These are phyloP conservation scores for Embiotoca jacksoni DNA, from an alignment of 2,113 vertebrate genomes.

Conservation along the genomic window DNA sequence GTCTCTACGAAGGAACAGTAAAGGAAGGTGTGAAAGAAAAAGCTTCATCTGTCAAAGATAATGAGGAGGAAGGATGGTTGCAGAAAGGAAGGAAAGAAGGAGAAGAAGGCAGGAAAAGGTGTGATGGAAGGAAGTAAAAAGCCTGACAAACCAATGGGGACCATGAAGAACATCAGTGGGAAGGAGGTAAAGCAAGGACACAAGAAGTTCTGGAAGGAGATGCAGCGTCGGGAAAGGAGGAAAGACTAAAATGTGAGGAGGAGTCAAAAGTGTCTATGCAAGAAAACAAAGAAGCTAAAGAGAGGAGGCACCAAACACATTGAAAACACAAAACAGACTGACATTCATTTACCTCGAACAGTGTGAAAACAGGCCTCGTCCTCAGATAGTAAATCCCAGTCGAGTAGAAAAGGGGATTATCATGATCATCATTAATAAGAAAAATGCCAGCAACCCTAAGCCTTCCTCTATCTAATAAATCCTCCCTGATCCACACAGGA, in stretches of 20 bases:
- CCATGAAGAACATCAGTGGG: background rate
- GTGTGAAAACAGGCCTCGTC: conserved; percentile 36
- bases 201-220: background rate
- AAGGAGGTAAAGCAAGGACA: background rate
- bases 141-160: too few relatives aligned
- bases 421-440: conserved; percentile 79
- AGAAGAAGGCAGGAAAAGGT: background rate
- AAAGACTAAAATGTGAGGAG: background rate
- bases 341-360: conserved; percentile 40
- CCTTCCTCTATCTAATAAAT: conserved; percentile 78
- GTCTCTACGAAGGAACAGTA: conserved; percentile 10
- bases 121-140: background rate
- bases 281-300: background rate
- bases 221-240: background rate
- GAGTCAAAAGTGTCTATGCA: background rate
- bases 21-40: conserved; percentile 14
- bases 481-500: conserved; percentile 76
- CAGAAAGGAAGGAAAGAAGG: background rate
- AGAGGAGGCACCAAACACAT: background rate
- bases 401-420: conserved; percentile 76
- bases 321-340: conserved; percentile 3
- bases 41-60: conserved; percentile 26
- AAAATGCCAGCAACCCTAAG: conserved; percentile 75
- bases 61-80: conserved; percentile 10
- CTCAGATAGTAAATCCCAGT: conserved; percentile 58